Base-by-base conservation (phyloP, 2,113 vertebrate genomes). In the Tragelaphus strepsiceros region DNA sequence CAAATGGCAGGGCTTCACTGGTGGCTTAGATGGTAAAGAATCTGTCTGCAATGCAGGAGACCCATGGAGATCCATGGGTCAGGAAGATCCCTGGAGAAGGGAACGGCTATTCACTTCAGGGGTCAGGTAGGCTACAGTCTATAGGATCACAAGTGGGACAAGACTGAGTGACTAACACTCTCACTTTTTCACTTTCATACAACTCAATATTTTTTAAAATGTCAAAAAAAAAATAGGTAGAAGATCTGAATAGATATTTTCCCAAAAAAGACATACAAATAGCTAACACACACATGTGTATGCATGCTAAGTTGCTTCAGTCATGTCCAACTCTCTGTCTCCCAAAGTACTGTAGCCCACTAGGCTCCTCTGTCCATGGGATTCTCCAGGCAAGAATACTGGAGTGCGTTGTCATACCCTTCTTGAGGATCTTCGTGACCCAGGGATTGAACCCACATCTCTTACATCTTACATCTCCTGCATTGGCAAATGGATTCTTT, bases 371-470 rank as follows among this genome's bases (percentile, higher is more conserved):
- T 24, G 71, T 24, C 22, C 71, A 7, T 7, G 22, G 71, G 39
- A 26, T 43, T 77, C 6, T 43, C 71, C 22, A 77, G 22, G 22
- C 35, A 77, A 77, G 71, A 74, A 43, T 14, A 43, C n/a, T 39
- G n/a, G n/a, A 71, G 19, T 39, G n/a, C 0, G 0, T 26, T 77
- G 22, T 26, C 22, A 77, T 7, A 22, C 35, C 71, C 11, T 77
- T 77, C 35, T 77, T 0, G 11, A 77, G 22, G 35, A 77, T 77
- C 35, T 74, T 43, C 35, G 6, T 77, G 39, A 77, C 35, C 35
- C 35, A 77, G 22, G 22, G 71, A 77, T 14, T 43, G 39, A 43
- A 77, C 12, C 13, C 12, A 77, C 22, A 14, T 77, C 35, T 43
- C 22, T 43, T 77, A 77, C 22, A 43, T 43, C 39, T 39, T 39